phyloP scores from a whole-genome alignment of 2,797 vertebrate species.

The Malurus leucopterus region DNA sequence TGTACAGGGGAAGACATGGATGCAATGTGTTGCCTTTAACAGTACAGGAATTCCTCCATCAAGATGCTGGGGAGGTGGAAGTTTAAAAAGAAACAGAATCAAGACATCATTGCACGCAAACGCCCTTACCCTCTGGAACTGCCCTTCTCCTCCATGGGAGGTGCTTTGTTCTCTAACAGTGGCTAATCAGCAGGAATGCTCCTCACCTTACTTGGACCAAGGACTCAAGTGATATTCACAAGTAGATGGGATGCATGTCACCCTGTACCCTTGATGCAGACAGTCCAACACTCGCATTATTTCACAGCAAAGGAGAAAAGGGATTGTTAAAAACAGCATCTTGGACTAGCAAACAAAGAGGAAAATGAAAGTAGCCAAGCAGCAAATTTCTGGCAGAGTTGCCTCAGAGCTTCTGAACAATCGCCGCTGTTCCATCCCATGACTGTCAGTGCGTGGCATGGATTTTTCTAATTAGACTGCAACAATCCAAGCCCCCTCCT shows the following conservation, averaged over 20 bases:
- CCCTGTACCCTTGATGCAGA: constrained; percentile 20
- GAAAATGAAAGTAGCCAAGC: constrained; percentile 67
- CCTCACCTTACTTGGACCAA: constrained; percentile 29
- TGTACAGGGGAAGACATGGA: constrained; percentile 43
- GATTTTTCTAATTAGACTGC: constrained; percentile 56
- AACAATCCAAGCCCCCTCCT: constrained; percentile 29
- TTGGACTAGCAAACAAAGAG: constrained; percentile 62
- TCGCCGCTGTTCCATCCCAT: constrained; percentile 41
- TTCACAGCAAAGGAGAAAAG: constrained; percentile 54
- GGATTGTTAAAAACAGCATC: constrained; percentile 55
- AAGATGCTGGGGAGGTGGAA: not conserved
- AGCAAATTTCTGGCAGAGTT: constrained; percentile 67
- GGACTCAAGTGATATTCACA: constrained; percentile 9
- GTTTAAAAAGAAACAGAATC: constrained; percentile 8
- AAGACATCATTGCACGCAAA: not conserved
- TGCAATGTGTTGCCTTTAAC: not conserved
- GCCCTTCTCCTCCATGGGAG: constrained; percentile 46
- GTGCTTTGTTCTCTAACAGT: constrained; percentile 35
- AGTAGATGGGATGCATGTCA: constrained; percentile 9
- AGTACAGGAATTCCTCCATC: constrained; percentile 6
- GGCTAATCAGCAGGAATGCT: constrained; percentile 1
- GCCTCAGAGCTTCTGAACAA: constrained; percentile 58
- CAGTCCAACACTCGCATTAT: constrained; percentile 18
- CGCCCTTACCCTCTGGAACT: constrained; percentile 11
- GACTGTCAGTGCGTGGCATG: constrained; percentile 57